Evolutionary conservation across 2,888 invertebrate species (phyloP).

Genomic region (Coenonympha arcania): DNA sequence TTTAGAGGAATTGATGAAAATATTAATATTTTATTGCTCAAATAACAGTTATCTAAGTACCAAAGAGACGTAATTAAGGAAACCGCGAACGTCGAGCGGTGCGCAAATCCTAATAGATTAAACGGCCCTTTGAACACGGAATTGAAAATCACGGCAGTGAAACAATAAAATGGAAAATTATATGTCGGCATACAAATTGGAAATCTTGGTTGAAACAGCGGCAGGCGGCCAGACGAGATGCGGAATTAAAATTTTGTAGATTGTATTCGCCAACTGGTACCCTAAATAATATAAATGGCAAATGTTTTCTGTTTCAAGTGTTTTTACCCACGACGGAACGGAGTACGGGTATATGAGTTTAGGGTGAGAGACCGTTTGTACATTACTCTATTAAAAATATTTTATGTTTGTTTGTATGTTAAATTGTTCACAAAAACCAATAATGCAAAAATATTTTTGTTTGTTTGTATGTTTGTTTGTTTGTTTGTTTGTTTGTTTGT

Average conservation of each 20-base stretch:
- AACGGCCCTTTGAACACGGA: background rate
- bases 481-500: too few species aligned
- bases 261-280: background rate
- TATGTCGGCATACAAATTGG: conserved; percentile 9
- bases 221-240: background rate
- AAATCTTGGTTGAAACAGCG: background rate
- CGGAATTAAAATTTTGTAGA: background rate
- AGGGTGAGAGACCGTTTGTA: too few species aligned
- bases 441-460: too few species aligned
- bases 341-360: too few species aligned
- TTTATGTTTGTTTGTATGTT: too few species aligned
- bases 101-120: background rate
- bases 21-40: too few species aligned
- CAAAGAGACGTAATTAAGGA: background rate
- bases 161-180: conserved; percentile 11
- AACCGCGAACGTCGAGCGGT: background rate
- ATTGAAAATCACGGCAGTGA: conserved; percentile 5
- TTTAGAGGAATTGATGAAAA: too few species aligned
- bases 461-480: too few species aligned
- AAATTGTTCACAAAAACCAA: too few species aligned
- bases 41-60: too few species aligned
- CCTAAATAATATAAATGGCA: background rate
- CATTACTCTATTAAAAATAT: too few species aligned
- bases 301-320: background rate
- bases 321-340: too few species aligned